Conservation (phyloP, 2,888 invertebrate genomes). For the Tachystola acroxantha region DNA sequence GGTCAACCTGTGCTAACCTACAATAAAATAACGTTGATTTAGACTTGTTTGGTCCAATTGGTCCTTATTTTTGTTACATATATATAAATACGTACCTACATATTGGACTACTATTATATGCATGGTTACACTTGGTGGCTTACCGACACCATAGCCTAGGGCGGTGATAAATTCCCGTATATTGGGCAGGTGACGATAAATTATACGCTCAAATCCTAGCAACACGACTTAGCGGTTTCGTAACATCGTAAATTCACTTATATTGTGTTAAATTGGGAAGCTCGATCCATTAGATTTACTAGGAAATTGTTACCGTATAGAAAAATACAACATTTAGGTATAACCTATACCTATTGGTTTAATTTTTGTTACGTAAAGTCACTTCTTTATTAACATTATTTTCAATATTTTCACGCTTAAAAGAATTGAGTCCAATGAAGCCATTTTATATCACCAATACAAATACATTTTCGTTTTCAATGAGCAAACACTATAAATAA, state of each 20-base stretch:
- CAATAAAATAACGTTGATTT: too few relatives aligned
- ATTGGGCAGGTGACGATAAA: conserved; percentile 28
- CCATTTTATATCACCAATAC: conserved; percentile 19
- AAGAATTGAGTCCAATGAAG: conserved; percentile 4
- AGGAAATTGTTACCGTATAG: too few relatives aligned
- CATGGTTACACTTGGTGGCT: conserved; percentile 13
- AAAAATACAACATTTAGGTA: too few relatives aligned
- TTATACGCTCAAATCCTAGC: conserved; percentile 28
- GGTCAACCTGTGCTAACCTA: too few relatives aligned
- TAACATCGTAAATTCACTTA: conserved; percentile 13
- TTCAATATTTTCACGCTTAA: too few relatives aligned
- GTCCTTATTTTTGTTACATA: too few relatives aligned
- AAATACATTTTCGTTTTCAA: conserved; percentile 39
- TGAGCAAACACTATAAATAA: conserved; percentile 38
- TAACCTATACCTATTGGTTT: too few relatives aligned
- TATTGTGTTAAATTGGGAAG: background rate
- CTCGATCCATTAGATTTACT: background rate
- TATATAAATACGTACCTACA: too few relatives aligned
- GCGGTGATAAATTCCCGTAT: conserved; percentile 24
- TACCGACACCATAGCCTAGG: conserved; percentile 25
- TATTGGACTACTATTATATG: too few relatives aligned
- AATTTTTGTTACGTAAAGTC: too few relatives aligned
- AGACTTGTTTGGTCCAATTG: too few relatives aligned
- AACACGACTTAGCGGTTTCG: conserved; percentile 27
- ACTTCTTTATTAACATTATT: too few relatives aligned